These are phyloP conservation scores for Aurelia aurita complex sp. Pacific DNA, from an alignment of 30 jellyfish, hydroid and myxozoan species.

Conservation along the genomic window DNA sequence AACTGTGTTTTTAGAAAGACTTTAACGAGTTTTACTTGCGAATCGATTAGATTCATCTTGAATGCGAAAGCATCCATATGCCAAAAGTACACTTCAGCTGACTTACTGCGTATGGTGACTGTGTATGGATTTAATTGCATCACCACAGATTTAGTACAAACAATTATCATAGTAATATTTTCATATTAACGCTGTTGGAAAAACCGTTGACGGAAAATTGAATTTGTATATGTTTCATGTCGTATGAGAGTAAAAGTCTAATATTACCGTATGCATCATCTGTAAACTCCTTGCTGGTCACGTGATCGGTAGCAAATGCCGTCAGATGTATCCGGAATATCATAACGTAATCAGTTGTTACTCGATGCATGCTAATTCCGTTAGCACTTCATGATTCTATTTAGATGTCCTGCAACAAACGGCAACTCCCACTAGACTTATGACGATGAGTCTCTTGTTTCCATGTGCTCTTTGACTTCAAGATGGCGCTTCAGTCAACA, in stretches of 20 bases:
- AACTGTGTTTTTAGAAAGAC: conserved; percentile 26
- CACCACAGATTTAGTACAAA: conserved; percentile 26
- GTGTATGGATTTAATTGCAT: conserved; percentile 8
- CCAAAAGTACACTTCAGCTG: neutral
- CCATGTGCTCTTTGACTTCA: no score
- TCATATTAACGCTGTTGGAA: conserved; percentile 27
- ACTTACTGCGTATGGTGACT: neutral
- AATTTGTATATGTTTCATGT: conserved; percentile 39
- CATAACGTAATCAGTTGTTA: no score
- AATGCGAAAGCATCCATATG: neutral
- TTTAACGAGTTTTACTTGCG: neutral
- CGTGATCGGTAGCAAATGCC: neutral
- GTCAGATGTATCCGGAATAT: no score
- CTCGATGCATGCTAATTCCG: no score
- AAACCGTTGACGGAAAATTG: conserved; percentile 46
- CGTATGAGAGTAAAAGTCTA: neutral
- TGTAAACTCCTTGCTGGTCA: neutral
- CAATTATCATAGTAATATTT: conserved; percentile 51
- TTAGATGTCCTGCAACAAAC: no score
- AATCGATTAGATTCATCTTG: neutral
- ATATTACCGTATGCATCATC: neutral
- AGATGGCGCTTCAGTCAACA: no score
- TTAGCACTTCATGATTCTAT: no score
- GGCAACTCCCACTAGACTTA: no score
- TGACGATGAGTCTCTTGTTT: no score